Evolutionary conservation across 2,888 invertebrate species (phyloP).

Genomic region (Agrotis clavis): DNA sequence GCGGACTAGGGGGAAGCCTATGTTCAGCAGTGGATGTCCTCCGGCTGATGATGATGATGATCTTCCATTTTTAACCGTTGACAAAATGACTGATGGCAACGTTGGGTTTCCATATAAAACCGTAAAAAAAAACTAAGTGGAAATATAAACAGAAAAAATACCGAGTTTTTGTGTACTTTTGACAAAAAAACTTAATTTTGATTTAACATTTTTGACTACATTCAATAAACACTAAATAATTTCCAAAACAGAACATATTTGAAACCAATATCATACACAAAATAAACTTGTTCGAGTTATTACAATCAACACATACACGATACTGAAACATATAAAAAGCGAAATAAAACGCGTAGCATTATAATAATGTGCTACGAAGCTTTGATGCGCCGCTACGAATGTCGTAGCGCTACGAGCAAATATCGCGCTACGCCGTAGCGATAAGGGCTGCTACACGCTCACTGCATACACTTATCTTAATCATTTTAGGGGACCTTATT

Average conservation of each 20-base stretch:
- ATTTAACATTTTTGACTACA: background rate
- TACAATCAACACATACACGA: conserved; percentile 41
- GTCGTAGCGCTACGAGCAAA: conserved; percentile 67
- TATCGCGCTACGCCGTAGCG: conserved; percentile 64
- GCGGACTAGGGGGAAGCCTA: too few species aligned
- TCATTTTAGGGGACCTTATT: conserved; percentile 5
- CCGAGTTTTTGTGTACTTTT: too few species aligned
- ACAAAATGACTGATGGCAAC: too few species aligned
- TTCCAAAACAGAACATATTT: conserved; percentile 38
- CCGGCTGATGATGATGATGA: too few species aligned
- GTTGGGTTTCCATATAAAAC: too few species aligned
- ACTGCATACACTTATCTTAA: conserved; percentile 29
- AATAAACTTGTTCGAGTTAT: conserved; percentile 50
- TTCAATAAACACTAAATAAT: background rate
- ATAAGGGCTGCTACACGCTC: conserved; percentile 57
- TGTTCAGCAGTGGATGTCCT: too few species aligned
- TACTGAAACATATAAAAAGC: conserved; percentile 47
- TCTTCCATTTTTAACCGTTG: too few species aligned
- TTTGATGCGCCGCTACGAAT: conserved; percentile 68
- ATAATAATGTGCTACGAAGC: conserved; percentile 70
- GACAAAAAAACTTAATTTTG: too few species aligned
- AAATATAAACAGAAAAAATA: too few species aligned
- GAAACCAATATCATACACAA: conserved; percentile 36
- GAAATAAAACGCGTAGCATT: conserved; percentile 61
- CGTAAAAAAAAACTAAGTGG: too few species aligned